phyloP scores from a whole-genome alignment of 2,113 vertebrate species.

The Trachemys scripta region DNA sequence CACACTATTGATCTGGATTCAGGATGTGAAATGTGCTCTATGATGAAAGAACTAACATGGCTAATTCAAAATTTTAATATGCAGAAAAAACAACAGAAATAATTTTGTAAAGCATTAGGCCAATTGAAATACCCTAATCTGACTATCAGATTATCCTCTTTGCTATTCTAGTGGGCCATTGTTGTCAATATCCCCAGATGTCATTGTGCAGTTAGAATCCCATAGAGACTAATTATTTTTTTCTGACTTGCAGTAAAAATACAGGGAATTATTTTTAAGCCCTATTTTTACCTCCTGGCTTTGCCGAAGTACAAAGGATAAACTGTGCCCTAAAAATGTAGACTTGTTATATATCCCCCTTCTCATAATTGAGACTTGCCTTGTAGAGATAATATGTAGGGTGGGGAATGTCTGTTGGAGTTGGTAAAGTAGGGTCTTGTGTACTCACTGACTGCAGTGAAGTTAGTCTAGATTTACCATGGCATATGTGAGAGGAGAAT shows the following conservation, averaged over 20 bases:
- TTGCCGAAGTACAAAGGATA: neutral
- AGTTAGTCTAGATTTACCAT: neutral
- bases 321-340: conserved; percentile 20
- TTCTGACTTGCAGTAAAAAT: conserved; percentile 11
- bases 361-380: neutral
- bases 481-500: neutral
- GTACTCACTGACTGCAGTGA: neutral
- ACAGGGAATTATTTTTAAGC: conserved; percentile 37
- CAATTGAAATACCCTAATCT: conserved; percentile 43
- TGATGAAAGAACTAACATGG: neutral
- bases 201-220: conserved; percentile 5
- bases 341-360: neutral
- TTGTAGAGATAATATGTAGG: neutral
- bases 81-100: conserved; percentile 26
- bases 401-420: neutral
- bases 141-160: conserved; percentile 38
- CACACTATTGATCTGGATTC: conserved; percentile 19
- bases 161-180: conserved; percentile 4
- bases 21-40: neutral
- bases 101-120: neutral
- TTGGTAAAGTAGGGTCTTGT: neutral
- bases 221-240: conserved; percentile 40
- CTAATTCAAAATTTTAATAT: conserved; percentile 37
- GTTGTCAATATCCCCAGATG: conserved; percentile 26
- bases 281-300: neutral